Evolutionary conservation across 2,797 vertebrate genomes (phyloP).

Genomic region (Myoxocephalus aenaeus): DNA sequence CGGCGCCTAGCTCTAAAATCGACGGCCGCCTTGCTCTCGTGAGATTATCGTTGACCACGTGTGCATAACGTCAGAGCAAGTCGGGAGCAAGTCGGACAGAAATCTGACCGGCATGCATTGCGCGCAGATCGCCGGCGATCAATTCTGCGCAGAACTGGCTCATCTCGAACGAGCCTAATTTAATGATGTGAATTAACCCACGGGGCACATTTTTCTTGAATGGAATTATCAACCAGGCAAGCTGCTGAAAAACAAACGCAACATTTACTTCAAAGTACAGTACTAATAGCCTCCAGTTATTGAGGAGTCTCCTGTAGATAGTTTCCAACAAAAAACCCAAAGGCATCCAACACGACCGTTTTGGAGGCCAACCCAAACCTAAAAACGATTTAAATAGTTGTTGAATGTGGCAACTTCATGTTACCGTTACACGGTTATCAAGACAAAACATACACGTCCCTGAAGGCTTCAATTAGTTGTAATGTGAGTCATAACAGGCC

Average conservation of each 20-base stretch:
- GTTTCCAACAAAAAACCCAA: not conserved
- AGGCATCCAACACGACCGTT: not conserved
- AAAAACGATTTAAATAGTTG: not conserved
- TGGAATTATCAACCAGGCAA: not conserved
- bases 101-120: no score
- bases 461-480: not conserved
- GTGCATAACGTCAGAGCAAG: no score
- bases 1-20: no score
- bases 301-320: not conserved
- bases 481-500: not conserved
- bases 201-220: not conserved
- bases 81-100: no score
- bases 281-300: not conserved
- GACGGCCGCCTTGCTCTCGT: no score
- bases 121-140: no score
- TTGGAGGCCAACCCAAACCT: not conserved
- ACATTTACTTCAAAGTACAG: not conserved
- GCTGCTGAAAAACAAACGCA: not conserved
- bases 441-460: not conserved
- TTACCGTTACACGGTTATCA: no score
- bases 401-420: not conserved
- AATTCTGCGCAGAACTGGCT: no score
- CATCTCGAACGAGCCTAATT: no score
- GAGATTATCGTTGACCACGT: no score
- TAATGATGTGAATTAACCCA: not conserved